phyloP scores from a whole-genome alignment of 1,140 invertebrate species.

The Drosophila santomea region DNA sequence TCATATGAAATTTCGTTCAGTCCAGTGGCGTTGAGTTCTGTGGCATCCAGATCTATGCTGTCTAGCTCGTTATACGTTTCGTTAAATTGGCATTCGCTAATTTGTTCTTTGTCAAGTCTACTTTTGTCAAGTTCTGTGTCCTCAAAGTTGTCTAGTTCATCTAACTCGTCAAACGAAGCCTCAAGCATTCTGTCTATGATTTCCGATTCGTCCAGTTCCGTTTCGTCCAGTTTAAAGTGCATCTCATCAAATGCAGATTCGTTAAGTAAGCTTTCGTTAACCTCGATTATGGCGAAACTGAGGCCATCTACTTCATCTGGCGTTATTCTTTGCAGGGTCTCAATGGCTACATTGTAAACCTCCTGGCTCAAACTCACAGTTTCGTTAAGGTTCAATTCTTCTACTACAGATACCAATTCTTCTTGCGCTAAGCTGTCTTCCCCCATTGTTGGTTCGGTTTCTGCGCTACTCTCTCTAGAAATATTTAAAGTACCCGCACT shows the following conservation, averaged over 20 bases:
- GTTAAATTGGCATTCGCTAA: background rate
- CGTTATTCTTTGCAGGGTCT: constrained; percentile 5
- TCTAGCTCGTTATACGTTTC: constrained; percentile 10
- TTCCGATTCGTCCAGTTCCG: constrained; percentile 23
- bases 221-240: constrained; percentile 5
- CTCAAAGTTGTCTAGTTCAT: constrained; percentile 11
- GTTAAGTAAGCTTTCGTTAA: constrained; percentile 16
- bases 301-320: constrained; percentile 12
- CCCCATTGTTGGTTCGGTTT: constrained; percentile 1
- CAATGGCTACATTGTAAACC: constrained; percentile 40
- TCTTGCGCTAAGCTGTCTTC: constrained; percentile 1
- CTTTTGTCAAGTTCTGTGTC: constrained; percentile 2
- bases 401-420: background rate
- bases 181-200: constrained; percentile 18
- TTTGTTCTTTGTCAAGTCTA: background rate
- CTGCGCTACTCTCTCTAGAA: constrained; percentile 8
- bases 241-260: constrained; percentile 12
- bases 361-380: constrained; percentile 33
- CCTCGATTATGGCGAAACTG: constrained; percentile 19
- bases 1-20: constrained; percentile 42
- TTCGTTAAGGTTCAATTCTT: constrained; percentile 23
- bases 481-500: background rate
- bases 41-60: constrained; percentile 12
- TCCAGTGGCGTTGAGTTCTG: constrained; percentile 29
- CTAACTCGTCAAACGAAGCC: constrained; percentile 22